Conservation (phyloP, 2,113 vertebrate species). For the Equus quagga region DNA sequence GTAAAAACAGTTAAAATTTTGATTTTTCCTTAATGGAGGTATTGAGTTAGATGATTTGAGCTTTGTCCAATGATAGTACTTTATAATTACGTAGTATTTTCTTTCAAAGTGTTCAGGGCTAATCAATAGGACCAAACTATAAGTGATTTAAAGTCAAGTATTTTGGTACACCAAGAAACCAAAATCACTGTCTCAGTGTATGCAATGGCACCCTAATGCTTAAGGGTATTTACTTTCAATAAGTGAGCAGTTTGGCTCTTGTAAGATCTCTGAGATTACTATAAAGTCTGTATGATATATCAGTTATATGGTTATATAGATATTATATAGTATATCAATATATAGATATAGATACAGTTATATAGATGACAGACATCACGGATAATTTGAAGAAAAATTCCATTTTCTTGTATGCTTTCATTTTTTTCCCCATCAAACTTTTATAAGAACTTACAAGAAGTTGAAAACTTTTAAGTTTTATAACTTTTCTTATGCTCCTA, state of each 20-base stretch:
- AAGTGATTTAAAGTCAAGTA: not conserved
- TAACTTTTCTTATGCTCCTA: conserved; percentile 14
- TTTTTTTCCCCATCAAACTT: not conserved
- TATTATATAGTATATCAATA: too few relatives aligned
- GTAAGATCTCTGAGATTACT: not conserved
- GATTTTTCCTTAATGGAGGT: conserved; percentile 15
- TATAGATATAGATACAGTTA: too few relatives aligned
- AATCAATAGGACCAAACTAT: not conserved
- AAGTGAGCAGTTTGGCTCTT: not conserved
- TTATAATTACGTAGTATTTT: conserved; percentile 15
- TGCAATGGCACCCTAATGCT: not conserved
- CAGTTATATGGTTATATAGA: not conserved
- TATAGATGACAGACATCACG: not conserved
- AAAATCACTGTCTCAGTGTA: conserved; percentile 11
- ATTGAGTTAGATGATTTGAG: not conserved
- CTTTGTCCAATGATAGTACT: not conserved
- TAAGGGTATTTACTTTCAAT: not conserved
- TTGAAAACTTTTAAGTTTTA: not conserved
- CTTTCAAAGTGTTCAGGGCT: not conserved
- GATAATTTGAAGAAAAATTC: not conserved
- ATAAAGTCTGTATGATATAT: conserved; percentile 5
- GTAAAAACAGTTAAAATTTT: conserved; percentile 19
- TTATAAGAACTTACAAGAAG: conserved; percentile 18
- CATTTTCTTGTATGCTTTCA: not conserved
- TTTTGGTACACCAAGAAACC: not conserved